Conservation (phyloP, 2,888 invertebrate genomes). For the Arrhopalites spinosus region DNA sequence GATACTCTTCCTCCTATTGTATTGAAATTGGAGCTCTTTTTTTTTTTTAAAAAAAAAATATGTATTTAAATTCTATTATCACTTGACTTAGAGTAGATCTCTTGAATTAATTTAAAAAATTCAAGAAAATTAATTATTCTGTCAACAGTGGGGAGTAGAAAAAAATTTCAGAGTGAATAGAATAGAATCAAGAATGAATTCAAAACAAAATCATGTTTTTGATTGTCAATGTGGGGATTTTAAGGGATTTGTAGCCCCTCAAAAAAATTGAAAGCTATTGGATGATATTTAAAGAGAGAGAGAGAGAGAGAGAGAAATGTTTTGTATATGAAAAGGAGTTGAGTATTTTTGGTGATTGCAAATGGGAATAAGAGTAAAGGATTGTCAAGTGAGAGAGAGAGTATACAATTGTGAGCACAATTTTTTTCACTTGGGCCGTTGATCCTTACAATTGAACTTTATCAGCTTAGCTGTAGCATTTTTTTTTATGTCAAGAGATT, state of each 20-base stretch:
- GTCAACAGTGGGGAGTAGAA: too few species aligned
- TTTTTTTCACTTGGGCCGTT: constrained; percentile 25
- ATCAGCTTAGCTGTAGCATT: constrained; percentile 32
- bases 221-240: background rate
- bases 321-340: background rate
- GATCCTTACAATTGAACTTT: constrained; percentile 40
- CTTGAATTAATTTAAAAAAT: too few species aligned
- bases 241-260: background rate
- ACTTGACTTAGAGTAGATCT: too few species aligned
- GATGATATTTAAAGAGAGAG: constrained; percentile 2
- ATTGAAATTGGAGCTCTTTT: too few species aligned
- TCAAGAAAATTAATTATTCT: too few species aligned
- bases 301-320: background rate
- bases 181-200: too few species aligned
- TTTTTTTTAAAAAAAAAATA: too few species aligned
- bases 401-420: background rate
- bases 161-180: too few species aligned
- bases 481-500: constrained; percentile 21
- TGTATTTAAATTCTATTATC: too few species aligned
- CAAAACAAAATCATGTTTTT: too few species aligned
- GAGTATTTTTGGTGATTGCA: background rate
- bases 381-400: background rate
- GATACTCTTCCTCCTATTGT: too few species aligned
- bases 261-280: background rate
- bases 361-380: background rate